Conservation (phyloP, 2,113 vertebrate species). For the Trichomycterus rosablanca region DNA sequence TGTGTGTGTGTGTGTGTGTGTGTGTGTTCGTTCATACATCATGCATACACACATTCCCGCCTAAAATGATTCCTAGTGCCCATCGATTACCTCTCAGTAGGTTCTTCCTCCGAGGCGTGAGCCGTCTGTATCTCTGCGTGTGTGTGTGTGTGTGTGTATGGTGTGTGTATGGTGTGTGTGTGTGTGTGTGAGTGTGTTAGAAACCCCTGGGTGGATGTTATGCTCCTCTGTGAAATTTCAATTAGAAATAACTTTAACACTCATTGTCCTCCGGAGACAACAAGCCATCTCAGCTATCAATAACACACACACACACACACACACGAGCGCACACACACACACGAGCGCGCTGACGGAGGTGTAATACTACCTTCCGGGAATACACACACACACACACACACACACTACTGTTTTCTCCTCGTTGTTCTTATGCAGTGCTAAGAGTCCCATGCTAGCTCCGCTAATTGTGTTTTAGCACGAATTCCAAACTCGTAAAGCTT, state of each 20-base stretch:
- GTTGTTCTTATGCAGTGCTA: background rate
- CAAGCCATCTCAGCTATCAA: conserved; percentile 63
- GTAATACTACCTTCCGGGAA: background rate
- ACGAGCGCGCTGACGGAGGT: background rate
- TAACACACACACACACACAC: conserved; percentile 39
- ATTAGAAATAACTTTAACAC: conserved; percentile 66
- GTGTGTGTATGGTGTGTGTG: no score
- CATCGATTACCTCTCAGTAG: conserved; percentile 55
- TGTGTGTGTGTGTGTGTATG: conserved; percentile 25
- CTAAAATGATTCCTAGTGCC: conserved; percentile 48
- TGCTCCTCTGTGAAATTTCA: conserved; percentile 56
- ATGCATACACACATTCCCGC: conserved; percentile 30
- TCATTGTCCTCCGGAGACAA: conserved; percentile 54
- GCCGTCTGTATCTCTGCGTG: background rate
- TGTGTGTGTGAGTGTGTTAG: conserved; percentile 14
- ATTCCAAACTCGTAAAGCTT: background rate
- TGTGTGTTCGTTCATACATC: background rate
- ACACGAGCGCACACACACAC: conserved; percentile 17
- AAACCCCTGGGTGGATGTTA: conserved; percentile 18
- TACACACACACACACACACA: background rate
- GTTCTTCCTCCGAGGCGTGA: conserved; percentile 23
- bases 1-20: conserved; percentile 20
- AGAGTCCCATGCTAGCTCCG: background rate
- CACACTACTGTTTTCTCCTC: no score
- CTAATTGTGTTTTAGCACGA: background rate